Evolutionary conservation across 2,113 vertebrate genomes (phyloP).

Genomic region (Leptobrachium leishanense): DNA sequence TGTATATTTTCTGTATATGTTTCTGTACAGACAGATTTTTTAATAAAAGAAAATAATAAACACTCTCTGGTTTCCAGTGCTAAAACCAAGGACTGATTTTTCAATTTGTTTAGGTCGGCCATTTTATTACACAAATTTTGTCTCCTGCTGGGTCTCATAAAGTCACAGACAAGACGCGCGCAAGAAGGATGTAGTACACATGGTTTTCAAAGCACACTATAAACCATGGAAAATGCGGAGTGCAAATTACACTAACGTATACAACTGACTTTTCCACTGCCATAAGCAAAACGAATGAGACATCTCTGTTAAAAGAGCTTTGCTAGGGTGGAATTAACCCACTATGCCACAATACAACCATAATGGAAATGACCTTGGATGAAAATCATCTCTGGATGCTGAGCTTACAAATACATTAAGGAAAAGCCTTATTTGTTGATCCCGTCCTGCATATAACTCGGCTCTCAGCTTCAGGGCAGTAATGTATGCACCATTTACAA

Average conservation of each 20-base stretch:
- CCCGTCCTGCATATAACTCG: background rate
- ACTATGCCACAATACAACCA: background rate
- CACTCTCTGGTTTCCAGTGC: background rate
- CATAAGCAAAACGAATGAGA: background rate
- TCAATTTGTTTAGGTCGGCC: conserved; percentile 13
- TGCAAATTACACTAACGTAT: background rate
- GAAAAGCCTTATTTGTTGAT: background rate
- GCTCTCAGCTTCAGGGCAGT: background rate
- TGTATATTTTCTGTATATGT: conserved; percentile 12
- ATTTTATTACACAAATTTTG: conserved; percentile 35
- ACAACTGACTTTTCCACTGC: background rate
- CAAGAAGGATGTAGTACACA: background rate
- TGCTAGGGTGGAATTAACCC: background rate
- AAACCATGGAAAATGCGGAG: background rate
- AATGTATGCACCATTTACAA: conserved; percentile 3
- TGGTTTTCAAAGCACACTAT: background rate
- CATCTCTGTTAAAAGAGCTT: background rate
- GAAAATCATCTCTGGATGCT: background rate
- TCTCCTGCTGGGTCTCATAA: conserved; percentile 30
- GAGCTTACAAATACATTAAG: background rate
- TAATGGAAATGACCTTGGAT: background rate
- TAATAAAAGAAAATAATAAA: conserved; percentile 4
- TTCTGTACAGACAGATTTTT: conserved; percentile 24
- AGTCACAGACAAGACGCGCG: conserved; percentile 30
- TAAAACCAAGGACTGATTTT: conserved; percentile 41